These are phyloP conservation scores for Ceriagrion tenellum DNA, from an alignment of 2,888 invertebrate genomes.

Conservation along the genomic window DNA sequence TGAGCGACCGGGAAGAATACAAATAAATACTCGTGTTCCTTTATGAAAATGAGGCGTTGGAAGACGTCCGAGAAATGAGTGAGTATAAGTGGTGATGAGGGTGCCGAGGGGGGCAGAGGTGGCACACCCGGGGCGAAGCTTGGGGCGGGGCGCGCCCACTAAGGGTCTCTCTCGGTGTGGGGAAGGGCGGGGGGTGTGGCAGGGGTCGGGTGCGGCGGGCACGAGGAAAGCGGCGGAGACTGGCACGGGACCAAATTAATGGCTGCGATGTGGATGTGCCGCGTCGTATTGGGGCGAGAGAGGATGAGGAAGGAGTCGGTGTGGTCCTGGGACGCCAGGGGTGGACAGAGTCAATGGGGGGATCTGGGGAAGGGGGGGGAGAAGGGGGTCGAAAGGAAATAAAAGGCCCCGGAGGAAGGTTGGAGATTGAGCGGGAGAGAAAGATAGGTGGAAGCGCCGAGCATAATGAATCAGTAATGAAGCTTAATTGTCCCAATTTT, in stretches of 20 bases:
- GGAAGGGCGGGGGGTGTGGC: background rate
- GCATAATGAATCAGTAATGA: conserved; percentile 72
- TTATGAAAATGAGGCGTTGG: background rate
- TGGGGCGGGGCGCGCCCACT: background rate
- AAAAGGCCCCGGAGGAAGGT: background rate
- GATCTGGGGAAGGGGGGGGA: too few species aligned
- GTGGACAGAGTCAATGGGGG: background rate
- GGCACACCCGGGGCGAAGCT: background rate
- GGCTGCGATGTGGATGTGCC: background rate
- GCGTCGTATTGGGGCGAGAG: background rate
- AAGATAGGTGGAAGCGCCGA: conserved; percentile 67
- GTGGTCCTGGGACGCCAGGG: too few species aligned
- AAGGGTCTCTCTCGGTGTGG: background rate
- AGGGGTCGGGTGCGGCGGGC: background rate
- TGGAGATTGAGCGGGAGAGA: conserved; percentile 30
- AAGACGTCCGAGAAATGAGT: background rate
- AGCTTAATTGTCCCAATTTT: conserved; percentile 72
- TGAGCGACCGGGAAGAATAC: background rate
- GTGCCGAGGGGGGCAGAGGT: background rate
- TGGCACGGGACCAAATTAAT: conserved; percentile 11
- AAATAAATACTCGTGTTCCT: background rate
- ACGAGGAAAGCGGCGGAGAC: background rate
- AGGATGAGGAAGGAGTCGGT: conserved; percentile 59
- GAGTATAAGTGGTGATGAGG: background rate
- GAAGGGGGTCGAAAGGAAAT: background rate